Evolutionary conservation across 2,888 invertebrate genomes (phyloP).

Genomic region (Drosophila ustulata): DNA sequence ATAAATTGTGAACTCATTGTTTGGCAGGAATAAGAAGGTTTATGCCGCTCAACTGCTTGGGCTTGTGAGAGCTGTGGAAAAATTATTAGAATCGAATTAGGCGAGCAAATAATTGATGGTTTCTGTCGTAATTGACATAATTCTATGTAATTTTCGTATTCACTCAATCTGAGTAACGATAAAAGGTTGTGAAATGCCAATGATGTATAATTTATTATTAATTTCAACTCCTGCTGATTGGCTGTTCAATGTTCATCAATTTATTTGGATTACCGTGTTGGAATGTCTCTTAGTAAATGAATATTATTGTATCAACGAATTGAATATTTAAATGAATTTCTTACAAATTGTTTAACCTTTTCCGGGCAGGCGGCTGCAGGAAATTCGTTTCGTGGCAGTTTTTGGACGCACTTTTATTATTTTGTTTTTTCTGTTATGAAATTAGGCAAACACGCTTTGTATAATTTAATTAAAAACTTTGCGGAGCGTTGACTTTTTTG

Average conservation of each 20-base stretch:
- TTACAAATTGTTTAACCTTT: neutral
- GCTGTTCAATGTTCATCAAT: neutral
- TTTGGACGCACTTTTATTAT: slow-evolving; percentile 22
- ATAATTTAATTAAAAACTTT: slow-evolving; percentile 78
- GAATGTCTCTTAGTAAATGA: neutral
- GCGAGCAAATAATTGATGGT: neutral
- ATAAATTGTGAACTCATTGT: neutral
- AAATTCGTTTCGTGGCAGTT: slow-evolving; percentile 1
- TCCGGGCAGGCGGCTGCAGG: neutral
- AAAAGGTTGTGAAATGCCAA: neutral
- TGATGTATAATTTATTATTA: neutral
- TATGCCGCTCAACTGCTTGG: neutral
- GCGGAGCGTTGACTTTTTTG: slow-evolving; percentile 58
- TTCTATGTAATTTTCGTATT: slow-evolving; percentile 1
- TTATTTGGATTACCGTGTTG: neutral
- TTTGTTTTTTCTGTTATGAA: slow-evolving; percentile 36
- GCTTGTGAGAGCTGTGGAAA: neutral
- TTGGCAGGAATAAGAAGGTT: neutral
- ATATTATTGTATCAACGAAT: neutral
- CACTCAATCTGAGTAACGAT: neutral
- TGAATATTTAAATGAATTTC: neutral
- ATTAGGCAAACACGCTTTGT: slow-evolving; percentile 65
- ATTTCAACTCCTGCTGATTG: neutral
- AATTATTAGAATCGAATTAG: slow-evolving; percentile 2
- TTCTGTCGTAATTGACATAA: neutral